phyloP scores from a whole-genome alignment of 37 sponge, comb jelly and placozoan species.

The Petrosia ficiformis region DNA sequence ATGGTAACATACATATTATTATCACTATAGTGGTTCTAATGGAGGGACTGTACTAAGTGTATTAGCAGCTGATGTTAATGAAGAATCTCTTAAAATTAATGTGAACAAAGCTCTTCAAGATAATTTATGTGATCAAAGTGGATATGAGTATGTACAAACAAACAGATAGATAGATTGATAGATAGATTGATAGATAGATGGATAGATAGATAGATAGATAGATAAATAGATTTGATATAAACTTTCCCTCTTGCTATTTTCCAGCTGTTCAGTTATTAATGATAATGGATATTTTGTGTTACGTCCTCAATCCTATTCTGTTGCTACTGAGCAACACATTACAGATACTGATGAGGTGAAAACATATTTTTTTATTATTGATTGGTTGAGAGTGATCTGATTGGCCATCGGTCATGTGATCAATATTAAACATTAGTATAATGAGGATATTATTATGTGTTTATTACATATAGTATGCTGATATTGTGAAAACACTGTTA shows the following conservation, averaged over 20 bases:
- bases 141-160: too few relatives aligned
- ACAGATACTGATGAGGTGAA: not conserved
- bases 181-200: not conserved
- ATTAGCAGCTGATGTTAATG: not conserved
- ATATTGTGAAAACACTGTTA: not conserved
- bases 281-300: not conserved
- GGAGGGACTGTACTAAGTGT: too few relatives aligned
- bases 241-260: not conserved
- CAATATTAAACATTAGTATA: not conserved
- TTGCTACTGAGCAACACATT: not conserved
- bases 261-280: not conserved
- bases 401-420: not conserved
- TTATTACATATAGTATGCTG: not conserved
- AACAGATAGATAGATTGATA: not conserved
- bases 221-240: too few relatives aligned
- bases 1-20: too few relatives aligned
- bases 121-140: not conserved
- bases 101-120: not conserved
- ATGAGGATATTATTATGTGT: not conserved
- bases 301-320: not conserved
- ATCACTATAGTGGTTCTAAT: too few relatives aligned
- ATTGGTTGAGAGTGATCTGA: too few relatives aligned
- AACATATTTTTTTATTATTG: too few relatives aligned
- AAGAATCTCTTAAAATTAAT: not conserved
- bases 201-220: not conserved